phyloP scores from a whole-genome alignment of 2,888 invertebrate genomes.

The Antheraea assamensis region DNA sequence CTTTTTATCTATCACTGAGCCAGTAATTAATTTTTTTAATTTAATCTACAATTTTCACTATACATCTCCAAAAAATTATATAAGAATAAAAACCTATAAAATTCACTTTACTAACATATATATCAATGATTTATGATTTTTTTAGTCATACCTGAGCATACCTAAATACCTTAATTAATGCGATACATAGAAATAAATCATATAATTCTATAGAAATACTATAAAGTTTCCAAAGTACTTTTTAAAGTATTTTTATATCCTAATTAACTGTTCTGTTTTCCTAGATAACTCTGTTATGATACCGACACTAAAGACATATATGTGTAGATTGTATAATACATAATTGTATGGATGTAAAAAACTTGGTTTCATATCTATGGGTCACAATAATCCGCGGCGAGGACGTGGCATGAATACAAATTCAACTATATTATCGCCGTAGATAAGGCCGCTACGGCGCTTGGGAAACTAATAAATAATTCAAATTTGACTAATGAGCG shows the following conservation, averaged over 20 bases:
- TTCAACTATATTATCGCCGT: constrained; percentile 33
- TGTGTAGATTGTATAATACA: not conserved
- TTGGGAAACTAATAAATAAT: constrained; percentile 45
- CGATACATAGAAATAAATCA: not conserved
- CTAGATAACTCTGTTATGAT: too few relatives aligned
- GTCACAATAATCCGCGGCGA: constrained; percentile 18
- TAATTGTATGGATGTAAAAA: constrained; percentile 5
- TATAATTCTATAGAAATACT: not conserved
- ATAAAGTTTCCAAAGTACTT: not conserved
- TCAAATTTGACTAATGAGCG: constrained; percentile 40
- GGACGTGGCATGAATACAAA: constrained; percentile 25
- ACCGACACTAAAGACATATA: not conserved
- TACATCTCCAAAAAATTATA: too few relatives aligned
- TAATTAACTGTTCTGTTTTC: too few relatives aligned
- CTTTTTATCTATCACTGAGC: not conserved
- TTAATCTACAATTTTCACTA: too few relatives aligned
- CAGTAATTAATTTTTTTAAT: too few relatives aligned
- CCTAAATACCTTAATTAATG: not conserved
- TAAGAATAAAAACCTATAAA: too few relatives aligned
- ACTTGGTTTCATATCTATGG: constrained; percentile 10
- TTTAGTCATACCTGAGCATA: not conserved
- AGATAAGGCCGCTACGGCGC: constrained; percentile 34
- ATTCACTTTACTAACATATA: not conserved
- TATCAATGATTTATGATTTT: not conserved
- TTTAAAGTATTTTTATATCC: not conserved